phyloP scores from a whole-genome alignment of 2,888 invertebrate genomes.

The Megaustenia siamemsis region DNA sequence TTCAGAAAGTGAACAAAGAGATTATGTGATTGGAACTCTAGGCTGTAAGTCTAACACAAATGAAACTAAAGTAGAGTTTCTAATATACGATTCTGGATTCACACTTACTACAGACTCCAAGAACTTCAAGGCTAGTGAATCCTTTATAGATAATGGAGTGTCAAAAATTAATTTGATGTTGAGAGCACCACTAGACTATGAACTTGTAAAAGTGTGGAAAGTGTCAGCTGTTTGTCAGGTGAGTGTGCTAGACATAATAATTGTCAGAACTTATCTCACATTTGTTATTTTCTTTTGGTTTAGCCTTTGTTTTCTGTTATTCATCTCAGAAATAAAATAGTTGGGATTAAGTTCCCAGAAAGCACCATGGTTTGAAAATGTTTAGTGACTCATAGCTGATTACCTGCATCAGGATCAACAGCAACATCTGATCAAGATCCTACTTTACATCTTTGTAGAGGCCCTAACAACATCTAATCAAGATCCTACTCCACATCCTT shows the following conservation, averaged over 20 bases:
- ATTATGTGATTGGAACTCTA: conserved; percentile 25
- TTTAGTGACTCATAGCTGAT: too few species aligned
- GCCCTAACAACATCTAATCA: too few species aligned
- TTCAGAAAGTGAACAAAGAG: not conserved
- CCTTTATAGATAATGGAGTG: not conserved
- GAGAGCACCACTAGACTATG: conserved; percentile 36
- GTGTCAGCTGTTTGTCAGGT: conserved; percentile 52
- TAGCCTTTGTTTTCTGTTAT: too few species aligned
- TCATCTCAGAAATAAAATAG: too few species aligned
- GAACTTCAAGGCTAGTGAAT: not conserved
- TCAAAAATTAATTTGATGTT: conserved; percentile 17
- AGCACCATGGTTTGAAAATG: too few species aligned
- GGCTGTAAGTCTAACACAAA: conserved; percentile 33
- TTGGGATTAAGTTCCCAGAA: too few species aligned
- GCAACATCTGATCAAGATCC: too few species aligned
- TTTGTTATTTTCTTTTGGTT: too few species aligned
- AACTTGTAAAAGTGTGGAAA: not conserved
- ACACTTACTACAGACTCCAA: not conserved
- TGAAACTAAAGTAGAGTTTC: conserved; percentile 42
- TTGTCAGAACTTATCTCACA: too few species aligned
- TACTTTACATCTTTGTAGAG: too few species aligned
- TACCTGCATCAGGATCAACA: too few species aligned
- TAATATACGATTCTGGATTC: conserved; percentile 13
- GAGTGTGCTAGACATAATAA: conserved; percentile 18
- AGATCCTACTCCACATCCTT: too few species aligned